These are phyloP conservation scores for Xenotilapia caudafasciata DNA, from an alignment of 2,113 vertebrate species.

Conservation along the genomic window DNA sequence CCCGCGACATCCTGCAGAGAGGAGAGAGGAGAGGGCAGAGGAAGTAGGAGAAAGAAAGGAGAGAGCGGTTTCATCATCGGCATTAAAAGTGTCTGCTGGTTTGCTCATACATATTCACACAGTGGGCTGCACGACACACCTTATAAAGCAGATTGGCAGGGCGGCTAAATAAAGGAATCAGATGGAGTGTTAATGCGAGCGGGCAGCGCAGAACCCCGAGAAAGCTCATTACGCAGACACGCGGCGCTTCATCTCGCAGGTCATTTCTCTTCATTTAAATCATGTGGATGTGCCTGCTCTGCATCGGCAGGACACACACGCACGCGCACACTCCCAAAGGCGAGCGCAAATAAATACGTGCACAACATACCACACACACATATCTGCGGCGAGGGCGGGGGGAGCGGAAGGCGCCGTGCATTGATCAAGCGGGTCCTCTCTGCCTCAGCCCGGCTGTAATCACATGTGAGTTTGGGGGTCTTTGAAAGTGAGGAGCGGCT, in stretches of 20 bases:
- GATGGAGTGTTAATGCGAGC: slow-evolving; percentile 36
- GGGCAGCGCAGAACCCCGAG: slow-evolving; percentile 26
- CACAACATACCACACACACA: slow-evolving; percentile 5
- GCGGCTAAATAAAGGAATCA: slow-evolving; percentile 55
- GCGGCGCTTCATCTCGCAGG: slow-evolving; percentile 52
- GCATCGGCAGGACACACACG: background rate
- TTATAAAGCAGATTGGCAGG: slow-evolving; percentile 44
- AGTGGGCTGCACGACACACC: slow-evolving; percentile 18
- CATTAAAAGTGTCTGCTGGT: slow-evolving; percentile 23
- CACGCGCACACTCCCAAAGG: background rate
- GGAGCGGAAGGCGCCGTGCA: slow-evolving; percentile 76
- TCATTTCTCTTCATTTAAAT: slow-evolving; percentile 77
- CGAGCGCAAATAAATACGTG: background rate
- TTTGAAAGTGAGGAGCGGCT: slow-evolving; percentile 88
- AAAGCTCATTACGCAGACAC: slow-evolving; percentile 58
- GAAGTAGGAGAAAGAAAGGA: background rate
- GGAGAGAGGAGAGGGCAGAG: background rate
- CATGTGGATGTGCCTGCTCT: slow-evolving; percentile 63
- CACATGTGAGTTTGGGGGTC: slow-evolving; percentile 82
- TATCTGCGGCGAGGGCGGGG: slow-evolving; percentile 52
- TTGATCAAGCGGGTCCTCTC: slow-evolving; percentile 73
- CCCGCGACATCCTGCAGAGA: slow-evolving; percentile 85
- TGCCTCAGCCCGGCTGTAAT: slow-evolving; percentile 78
- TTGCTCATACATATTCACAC: slow-evolving; percentile 43
- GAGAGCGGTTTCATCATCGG: slow-evolving; percentile 39